phyloP scores from a whole-genome alignment of 2,888 invertebrate species.

The Cephus spinipes region DNA sequence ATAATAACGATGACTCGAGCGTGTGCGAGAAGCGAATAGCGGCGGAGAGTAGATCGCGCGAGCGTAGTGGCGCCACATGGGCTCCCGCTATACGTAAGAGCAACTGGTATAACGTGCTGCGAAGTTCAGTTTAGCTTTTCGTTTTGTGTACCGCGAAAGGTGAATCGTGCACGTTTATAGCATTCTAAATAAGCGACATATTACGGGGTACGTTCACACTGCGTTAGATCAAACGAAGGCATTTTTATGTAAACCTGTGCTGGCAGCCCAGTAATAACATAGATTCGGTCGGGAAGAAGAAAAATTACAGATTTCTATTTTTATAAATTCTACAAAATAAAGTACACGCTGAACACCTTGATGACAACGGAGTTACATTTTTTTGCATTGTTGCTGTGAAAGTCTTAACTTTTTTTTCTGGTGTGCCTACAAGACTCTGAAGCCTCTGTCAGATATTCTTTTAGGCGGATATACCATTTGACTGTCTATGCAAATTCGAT shows the following conservation, averaged over 20 bases:
- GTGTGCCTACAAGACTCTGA: not conserved
- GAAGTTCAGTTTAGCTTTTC: not conserved
- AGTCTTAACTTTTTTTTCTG: not conserved
- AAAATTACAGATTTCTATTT: not conserved
- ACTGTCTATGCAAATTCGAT: not conserved
- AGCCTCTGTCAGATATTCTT: not conserved
- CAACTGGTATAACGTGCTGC: conserved; percentile 22
- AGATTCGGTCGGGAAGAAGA: not conserved
- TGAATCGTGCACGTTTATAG: not conserved
- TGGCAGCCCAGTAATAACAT: not conserved
- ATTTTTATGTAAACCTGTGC: not conserved
- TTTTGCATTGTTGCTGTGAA: not conserved
- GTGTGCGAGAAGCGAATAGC: conserved; percentile 5
- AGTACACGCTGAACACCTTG: not conserved
- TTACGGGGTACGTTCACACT: not conserved
- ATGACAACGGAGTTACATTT: not conserved
- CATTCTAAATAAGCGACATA: not conserved
- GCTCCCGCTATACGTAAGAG: conserved; percentile 12
- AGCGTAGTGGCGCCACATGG: conserved; percentile 3
- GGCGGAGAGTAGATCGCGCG: not conserved
- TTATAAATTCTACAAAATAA: not conserved
- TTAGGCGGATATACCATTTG: not conserved
- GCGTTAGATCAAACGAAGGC: not conserved
- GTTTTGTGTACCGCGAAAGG: not conserved
- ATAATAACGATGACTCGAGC: conserved; percentile 41